Evolutionary conservation across 2,888 invertebrate genomes (phyloP).

Genomic region (Aphidoletes aphidimyza): DNA sequence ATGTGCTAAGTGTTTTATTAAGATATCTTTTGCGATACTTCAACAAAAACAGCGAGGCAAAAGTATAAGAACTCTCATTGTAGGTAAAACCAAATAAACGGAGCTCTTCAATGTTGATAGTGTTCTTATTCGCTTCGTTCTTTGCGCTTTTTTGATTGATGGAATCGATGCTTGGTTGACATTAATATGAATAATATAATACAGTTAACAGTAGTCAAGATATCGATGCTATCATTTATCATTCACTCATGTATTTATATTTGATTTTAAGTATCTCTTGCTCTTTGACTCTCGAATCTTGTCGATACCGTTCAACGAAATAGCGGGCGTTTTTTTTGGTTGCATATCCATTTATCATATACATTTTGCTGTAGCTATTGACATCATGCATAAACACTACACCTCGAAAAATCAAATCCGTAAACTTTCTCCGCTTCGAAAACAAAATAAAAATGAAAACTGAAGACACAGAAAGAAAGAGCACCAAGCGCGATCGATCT

Average conservation of each 20-base stretch:
- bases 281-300: background rate
- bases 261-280: background rate
- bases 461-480: background rate
- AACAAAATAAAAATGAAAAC: background rate
- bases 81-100: background rate
- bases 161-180: constrained; percentile 4
- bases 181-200: constrained; percentile 4
- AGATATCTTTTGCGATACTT: background rate
- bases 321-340: background rate
- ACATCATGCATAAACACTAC: background rate
- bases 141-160: background rate
- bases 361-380: constrained; percentile 20
- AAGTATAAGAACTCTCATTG: too few species aligned
- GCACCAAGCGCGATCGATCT: background rate
- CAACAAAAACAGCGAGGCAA: background rate
- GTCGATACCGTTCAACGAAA: background rate
- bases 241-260: constrained; percentile 20
- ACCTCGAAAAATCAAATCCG: constrained; percentile 9
- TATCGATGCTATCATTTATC: constrained; percentile 1
- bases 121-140: background rate
- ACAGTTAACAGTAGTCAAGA: constrained; percentile 26
- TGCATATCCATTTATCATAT: constrained; percentile 12
- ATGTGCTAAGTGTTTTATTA: background rate
- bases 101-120: background rate
- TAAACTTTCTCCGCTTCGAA: constrained; percentile 26